Evolutionary conservation across 2,888 invertebrate genomes (phyloP).

Genomic region (Metellina segmentata): DNA sequence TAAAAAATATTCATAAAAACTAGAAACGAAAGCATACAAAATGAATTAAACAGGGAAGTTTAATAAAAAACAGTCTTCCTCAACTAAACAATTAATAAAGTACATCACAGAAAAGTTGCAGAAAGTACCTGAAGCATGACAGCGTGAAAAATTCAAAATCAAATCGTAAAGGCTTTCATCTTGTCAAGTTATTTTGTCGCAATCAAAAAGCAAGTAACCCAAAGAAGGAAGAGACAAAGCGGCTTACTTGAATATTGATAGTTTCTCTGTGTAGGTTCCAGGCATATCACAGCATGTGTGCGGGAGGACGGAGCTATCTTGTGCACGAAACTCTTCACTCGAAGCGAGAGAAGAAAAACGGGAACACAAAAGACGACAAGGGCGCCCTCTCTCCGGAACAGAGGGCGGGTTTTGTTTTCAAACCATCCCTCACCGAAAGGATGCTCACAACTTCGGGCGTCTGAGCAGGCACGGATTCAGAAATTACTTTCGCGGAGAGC

Average conservation of each 20-base stretch:
- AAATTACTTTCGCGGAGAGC: too few species aligned
- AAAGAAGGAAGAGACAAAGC: conserved; percentile 5
- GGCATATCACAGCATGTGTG: conserved; percentile 63
- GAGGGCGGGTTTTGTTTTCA: too few species aligned
- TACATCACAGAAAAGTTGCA: too few species aligned
- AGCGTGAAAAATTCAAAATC: background rate
- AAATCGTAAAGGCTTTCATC: background rate
- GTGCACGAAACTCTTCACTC: conserved; percentile 15
- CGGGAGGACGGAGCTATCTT: conserved; percentile 1
- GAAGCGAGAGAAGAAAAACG: background rate
- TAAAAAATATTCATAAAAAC: too few species aligned
- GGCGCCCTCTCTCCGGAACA: conserved; percentile 13
- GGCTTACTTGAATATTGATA: conserved; percentile 71
- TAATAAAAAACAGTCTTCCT: too few species aligned
- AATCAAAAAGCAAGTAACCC: background rate
- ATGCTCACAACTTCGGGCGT: too few species aligned
- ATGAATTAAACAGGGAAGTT: too few species aligned
- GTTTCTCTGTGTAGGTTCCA: conserved; percentile 68
- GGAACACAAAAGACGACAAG: conserved; percentile 13
- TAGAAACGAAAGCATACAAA: too few species aligned
- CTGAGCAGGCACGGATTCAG: too few species aligned
- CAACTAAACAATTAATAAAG: too few species aligned
- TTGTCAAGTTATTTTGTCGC: background rate
- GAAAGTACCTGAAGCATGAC: too few species aligned
- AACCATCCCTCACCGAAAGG: too few species aligned